Evolutionary conservation across 2,797 vertebrate genomes (phyloP).

Genomic region (Staurois parvus): DNA sequence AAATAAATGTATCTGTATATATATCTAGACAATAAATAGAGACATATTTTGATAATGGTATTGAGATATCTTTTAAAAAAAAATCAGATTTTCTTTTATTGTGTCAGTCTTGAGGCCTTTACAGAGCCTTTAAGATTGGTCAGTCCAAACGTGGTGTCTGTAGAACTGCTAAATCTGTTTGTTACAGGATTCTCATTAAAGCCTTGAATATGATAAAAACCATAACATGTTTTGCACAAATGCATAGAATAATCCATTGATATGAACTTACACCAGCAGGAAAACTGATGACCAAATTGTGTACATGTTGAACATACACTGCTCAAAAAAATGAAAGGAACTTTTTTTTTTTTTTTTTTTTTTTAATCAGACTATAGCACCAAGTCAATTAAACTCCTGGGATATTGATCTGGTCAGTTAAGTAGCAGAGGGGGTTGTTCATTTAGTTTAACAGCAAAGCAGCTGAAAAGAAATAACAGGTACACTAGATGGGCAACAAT

Average conservation of each 20-base stretch:
- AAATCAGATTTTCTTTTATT: neutral
- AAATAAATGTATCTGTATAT: neutral
- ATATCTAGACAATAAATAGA: neutral
- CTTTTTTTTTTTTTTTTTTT: too few relatives aligned
- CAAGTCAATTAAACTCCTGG: too few relatives aligned
- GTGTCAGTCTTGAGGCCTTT: neutral
- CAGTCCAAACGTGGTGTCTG: too few relatives aligned
- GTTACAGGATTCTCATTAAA: neutral
- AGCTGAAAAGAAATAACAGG: too few relatives aligned
- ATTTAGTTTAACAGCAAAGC: too few relatives aligned
- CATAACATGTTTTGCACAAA: conserved; percentile 25
- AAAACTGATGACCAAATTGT: neutral
- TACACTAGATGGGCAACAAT: too few relatives aligned
- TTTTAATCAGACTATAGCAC: too few relatives aligned
- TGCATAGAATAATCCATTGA: neutral
- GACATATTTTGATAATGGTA: neutral
- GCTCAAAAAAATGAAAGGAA: too few relatives aligned
- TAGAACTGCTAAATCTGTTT: too few relatives aligned
- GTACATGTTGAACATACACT: neutral
- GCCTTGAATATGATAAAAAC: neutral
- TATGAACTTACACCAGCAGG: neutral
- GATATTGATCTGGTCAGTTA: too few relatives aligned
- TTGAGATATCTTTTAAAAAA: neutral
- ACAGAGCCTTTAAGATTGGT: too few relatives aligned
- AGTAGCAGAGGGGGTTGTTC: too few relatives aligned